phyloP scores from a whole-genome alignment of 64 coral and sea anemone genomes.

The Stichodactyla mertensii region DNA sequence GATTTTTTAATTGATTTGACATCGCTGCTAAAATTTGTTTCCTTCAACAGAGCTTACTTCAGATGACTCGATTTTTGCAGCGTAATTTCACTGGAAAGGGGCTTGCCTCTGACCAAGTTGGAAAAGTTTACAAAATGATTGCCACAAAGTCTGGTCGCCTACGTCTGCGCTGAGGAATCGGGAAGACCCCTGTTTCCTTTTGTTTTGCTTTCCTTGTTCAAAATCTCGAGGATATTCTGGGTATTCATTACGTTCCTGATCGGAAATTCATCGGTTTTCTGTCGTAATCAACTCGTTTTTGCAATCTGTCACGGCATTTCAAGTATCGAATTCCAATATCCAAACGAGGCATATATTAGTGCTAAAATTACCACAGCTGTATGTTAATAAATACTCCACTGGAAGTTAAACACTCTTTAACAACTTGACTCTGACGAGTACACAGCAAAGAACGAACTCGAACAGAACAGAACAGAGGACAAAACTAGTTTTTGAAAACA shows the following conservation, averaged over 20 bases:
- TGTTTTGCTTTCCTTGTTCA: neutral
- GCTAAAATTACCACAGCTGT: neutral
- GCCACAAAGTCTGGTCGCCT: neutral
- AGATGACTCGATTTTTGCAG: neutral
- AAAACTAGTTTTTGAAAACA: neutral
- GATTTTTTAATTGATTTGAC: neutral
- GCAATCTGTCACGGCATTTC: neutral
- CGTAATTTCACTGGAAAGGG: neutral
- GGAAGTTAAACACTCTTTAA: slow-evolving; percentile 10
- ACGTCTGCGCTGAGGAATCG: neutral
- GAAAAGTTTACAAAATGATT: neutral
- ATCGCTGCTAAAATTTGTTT: neutral
- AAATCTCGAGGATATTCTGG: slow-evolving; percentile 10
- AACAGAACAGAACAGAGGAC: neutral
- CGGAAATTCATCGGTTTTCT: slow-evolving; percentile 3
- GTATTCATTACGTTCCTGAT: neutral
- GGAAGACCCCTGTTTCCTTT: neutral
- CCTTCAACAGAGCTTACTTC: neutral
- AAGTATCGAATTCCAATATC: slow-evolving; percentile 10
- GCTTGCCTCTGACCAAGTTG: neutral
- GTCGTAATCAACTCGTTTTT: neutral
- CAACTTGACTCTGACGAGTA: neutral
- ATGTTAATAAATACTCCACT: neutral
- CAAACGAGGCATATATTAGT: slow-evolving; percentile 6
- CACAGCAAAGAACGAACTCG: neutral